These are phyloP conservation scores for Nipponia nippon DNA, from an alignment of 2,113 vertebrate species.

Conservation along the genomic window DNA sequence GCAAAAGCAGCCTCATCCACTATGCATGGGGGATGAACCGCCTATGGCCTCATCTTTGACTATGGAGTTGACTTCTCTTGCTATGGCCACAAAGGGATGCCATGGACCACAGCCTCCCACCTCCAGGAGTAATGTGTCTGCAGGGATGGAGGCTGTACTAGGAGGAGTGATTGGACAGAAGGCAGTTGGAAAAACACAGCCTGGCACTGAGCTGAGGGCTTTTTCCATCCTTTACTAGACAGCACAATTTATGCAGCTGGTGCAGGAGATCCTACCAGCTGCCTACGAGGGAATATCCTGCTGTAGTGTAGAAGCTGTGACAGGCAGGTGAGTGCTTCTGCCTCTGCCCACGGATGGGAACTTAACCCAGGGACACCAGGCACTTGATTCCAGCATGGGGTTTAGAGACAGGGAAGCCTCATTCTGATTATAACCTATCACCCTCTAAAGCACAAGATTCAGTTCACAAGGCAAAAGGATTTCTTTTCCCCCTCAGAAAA, in stretches of 20 bases:
- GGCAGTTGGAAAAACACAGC: slow-evolving; percentile 10
- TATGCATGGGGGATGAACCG: fast-evolving
- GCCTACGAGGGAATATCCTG: background rate
- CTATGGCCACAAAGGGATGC: background rate
- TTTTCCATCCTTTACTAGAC: background rate
- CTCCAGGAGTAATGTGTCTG: background rate
- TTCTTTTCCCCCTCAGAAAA: background rate
- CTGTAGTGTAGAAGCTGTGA: background rate
- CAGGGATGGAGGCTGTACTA: background rate
- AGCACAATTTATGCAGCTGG: slow-evolving; percentile 7
- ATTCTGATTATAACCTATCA: background rate
- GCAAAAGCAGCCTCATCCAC: background rate
- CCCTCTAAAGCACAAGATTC: background rate
- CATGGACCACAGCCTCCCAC: background rate
- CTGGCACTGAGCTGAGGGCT: slow-evolving; percentile 13
- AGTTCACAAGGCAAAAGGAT: background rate
- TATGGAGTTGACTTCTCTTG: background rate
- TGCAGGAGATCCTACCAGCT: slow-evolving; percentile 4
- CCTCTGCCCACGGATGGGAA: background rate
- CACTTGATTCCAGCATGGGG: background rate
- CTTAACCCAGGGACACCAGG: background rate
- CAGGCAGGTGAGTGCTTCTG: background rate
- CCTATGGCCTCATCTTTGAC: background rate
- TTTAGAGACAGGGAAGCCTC: background rate
- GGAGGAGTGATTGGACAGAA: background rate